Evolutionary conservation across 2,888 invertebrate species (phyloP).

Genomic region (Notodonta dromedarius): DNA sequence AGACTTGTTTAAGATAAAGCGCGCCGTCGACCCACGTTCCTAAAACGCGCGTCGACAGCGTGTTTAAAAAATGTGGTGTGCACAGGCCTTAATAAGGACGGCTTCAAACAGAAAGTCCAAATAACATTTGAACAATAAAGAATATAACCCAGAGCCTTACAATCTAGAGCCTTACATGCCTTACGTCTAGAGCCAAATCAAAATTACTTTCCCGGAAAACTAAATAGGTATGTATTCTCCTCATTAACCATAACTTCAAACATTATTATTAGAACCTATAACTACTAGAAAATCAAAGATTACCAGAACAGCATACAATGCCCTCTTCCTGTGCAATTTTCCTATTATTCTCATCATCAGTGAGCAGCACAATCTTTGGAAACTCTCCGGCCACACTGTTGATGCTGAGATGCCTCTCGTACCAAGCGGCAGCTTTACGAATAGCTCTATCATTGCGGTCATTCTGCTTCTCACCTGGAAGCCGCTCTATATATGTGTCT

Average conservation of each 20-base stretch:
- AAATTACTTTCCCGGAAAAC: no score
- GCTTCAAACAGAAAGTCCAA: no score
- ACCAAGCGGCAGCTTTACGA: conserved; percentile 92
- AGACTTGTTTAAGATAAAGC: no score
- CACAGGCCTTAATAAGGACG: no score
- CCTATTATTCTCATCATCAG: conserved; percentile 93
- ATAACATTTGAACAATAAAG: no score
- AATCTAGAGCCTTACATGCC: no score
- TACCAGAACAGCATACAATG: conserved; percentile 89
- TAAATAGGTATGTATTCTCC: no score
- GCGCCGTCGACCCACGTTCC: no score
- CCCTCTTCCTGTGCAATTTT: conserved; percentile 88
- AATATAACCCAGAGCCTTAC: no score
- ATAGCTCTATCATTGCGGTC: conserved; percentile 97
- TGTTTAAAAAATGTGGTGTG: no score
- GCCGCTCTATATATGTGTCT: conserved; percentile 93
- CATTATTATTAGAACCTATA: not conserved
- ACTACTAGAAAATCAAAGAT: conserved; percentile 17
- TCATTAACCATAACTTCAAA: not conserved
- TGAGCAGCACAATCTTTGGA: conserved; percentile 89
- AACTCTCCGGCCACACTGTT: conserved; percentile 53
- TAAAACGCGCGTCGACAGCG: no score
- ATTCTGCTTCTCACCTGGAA: conserved; percentile 92
- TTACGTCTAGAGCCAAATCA: no score
- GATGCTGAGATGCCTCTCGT: conserved; percentile 87